Evolutionary conservation across 1,140 invertebrate species (phyloP).

Genomic region (Leptonema lineaticorne): DNA sequence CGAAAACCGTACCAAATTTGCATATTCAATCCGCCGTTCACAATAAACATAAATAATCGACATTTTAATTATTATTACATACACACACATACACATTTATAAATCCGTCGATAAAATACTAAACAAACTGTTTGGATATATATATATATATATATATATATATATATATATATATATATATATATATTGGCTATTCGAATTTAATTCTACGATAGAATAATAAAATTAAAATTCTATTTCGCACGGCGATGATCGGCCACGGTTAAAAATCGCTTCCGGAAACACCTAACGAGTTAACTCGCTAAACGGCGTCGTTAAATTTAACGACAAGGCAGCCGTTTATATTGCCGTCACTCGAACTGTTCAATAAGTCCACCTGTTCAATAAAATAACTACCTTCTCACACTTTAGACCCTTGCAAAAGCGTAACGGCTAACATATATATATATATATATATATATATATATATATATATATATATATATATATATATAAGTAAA

Average conservation of each 20-base stretch:
- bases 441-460: background rate
- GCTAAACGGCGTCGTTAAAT: constrained; percentile 33
- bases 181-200: too few relatives aligned
- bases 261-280: constrained; percentile 16
- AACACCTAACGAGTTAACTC: constrained; percentile 13
- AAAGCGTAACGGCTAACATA: background rate
- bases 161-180: too few relatives aligned
- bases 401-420: background rate
- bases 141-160: too few relatives aligned
- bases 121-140: too few relatives aligned
- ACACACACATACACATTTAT: too few relatives aligned
- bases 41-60: too few relatives aligned
- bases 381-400: background rate
- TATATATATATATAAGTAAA: background rate
- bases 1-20: too few relatives aligned
- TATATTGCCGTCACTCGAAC: constrained; percentile 24
- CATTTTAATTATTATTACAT: too few relatives aligned
- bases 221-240: constrained; percentile 18
- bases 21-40: too few relatives aligned
- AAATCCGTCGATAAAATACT: too few relatives aligned
- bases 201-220: too few relatives aligned
- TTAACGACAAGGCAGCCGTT: constrained; percentile 28
- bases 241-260: background rate
- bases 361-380: constrained; percentile 26
- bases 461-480: background rate